A percentile compares a stretch with the other conserved stretches of the same genome.
These are phyloP conservation scores for Melanotaenia pygmaea DNA, from an alignment of 2,797 vertebrate species.

Conservation along the genomic window DNA sequence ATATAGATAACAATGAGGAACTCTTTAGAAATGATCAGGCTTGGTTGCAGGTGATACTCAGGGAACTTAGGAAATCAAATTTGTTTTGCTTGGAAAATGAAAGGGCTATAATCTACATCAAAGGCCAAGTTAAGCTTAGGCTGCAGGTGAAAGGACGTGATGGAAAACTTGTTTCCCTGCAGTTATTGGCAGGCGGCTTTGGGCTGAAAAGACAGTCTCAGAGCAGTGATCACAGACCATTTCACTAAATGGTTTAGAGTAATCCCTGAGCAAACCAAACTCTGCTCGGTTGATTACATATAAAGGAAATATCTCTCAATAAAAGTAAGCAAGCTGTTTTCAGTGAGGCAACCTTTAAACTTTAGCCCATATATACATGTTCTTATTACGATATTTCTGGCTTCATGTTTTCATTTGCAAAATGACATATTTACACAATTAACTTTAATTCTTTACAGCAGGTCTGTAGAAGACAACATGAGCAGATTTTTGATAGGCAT, in stretches of 20 bases:
- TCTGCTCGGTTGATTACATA: conserved; percentile 26
- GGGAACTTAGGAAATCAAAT: conserved; percentile 16
- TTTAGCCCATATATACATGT: neutral
- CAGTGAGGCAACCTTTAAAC: neutral
- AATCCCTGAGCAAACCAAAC: conserved; percentile 59
- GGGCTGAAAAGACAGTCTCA: conserved; percentile 48
- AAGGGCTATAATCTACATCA: conserved; percentile 23
- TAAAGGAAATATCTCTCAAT: conserved; percentile 18
- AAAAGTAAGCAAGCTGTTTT: conserved; percentile 14
- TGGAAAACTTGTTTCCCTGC: conserved; percentile 22
- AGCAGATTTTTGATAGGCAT: neutral
- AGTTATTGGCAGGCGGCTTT: conserved; percentile 42
- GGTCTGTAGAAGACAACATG: neutral
- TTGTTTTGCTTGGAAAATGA: conserved; percentile 19
- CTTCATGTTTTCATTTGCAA: conserved; percentile 7
- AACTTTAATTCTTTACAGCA: neutral
- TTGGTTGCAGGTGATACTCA: conserved; percentile 5
- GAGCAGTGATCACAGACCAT: conserved; percentile 49
- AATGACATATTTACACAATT: conserved; percentile 10
- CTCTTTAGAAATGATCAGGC: conserved; percentile 1
- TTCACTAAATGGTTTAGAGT: conserved; percentile 54
- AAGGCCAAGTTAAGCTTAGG: conserved; percentile 39
- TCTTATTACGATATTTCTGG: neutral
- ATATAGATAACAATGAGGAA: neutral
- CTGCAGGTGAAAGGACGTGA: conserved; percentile 26